A percentile compares a stretch with the other conserved stretches of the same genome.
These are phyloP conservation scores for Pseudomyrmex flavicornis DNA, from an alignment of 1,140 invertebrate species.

Conservation along the genomic window DNA sequence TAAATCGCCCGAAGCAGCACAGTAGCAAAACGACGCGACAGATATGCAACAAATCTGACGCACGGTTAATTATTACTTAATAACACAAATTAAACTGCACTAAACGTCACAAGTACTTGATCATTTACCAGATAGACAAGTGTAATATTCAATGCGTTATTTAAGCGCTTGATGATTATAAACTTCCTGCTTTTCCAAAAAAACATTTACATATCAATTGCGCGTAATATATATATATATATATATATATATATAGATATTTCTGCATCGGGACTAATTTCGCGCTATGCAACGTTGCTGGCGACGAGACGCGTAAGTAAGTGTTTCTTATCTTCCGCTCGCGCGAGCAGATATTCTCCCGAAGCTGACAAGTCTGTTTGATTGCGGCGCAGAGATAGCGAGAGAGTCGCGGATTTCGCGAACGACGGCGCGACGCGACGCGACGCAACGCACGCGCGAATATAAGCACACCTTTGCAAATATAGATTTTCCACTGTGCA, in stretches of 20 bases:
- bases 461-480: slow-evolving; percentile 46
- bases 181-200: too few species aligned
- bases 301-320: slow-evolving; percentile 17
- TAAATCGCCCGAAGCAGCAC: slow-evolving; percentile 37
- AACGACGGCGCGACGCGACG: neutral
- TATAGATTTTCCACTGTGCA: slow-evolving; percentile 47
- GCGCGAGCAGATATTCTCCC: slow-evolving; percentile 42
- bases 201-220: neutral
- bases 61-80: slow-evolving; percentile 7
- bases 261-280: slow-evolving; percentile 4
- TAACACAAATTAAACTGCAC: slow-evolving; percentile 12
- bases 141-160: neutral
- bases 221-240: neutral
- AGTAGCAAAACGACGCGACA: slow-evolving; percentile 18
- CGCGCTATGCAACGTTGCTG: neutral
- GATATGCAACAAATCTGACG: slow-evolving; percentile 20
- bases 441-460: neutral
- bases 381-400: slow-evolving; percentile 49
- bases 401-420: slow-evolving; percentile 47
- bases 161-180: too few species aligned
- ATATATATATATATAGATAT: too few species aligned
- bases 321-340: slow-evolving; percentile 46
- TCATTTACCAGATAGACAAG: neutral
- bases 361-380: slow-evolving; percentile 47
- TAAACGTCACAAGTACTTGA: neutral